These are phyloP conservation scores for Pteruthius melanotis DNA, from an alignment of 2,113 vertebrate genomes.

Conservation along the genomic window DNA sequence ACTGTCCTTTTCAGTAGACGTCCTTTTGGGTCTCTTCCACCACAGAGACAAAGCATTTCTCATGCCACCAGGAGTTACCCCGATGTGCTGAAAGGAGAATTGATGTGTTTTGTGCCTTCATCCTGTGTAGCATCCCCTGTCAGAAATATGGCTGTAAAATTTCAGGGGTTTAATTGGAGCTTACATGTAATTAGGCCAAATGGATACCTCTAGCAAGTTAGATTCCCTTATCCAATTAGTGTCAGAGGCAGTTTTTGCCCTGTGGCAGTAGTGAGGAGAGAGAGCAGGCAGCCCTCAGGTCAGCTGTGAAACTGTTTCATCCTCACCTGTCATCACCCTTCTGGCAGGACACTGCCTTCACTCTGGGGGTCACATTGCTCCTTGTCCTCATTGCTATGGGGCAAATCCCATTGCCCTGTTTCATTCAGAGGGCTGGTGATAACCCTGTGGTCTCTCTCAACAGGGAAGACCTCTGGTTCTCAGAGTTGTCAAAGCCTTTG, in stretches of 20 bases:
- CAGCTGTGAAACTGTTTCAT: neutral
- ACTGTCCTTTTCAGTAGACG: neutral
- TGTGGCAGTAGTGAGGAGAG: neutral
- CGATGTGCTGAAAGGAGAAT: neutral
- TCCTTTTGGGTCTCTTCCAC: neutral
- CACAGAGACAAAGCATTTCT: neutral
- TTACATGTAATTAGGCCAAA: neutral
- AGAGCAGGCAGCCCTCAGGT: neutral
- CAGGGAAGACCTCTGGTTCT: neutral
- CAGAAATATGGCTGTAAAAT: neutral
- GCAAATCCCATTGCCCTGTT: neutral
- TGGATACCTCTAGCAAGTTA: neutral
- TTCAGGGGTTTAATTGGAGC: neutral
- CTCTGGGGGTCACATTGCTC: neutral
- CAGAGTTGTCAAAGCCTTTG: neutral
- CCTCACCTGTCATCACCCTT: neutral
- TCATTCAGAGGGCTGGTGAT: neutral
- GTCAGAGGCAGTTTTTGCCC: neutral
- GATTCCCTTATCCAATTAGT: neutral
- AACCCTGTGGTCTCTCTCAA: neutral
- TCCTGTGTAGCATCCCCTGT: fast-evolving
- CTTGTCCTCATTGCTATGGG: neutral
- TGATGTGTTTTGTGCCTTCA: neutral
- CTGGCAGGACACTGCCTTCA: neutral
- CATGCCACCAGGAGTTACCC: neutral